These are phyloP conservation scores for Ataeniobius toweri DNA, from an alignment of 2,797 vertebrate species.

Conservation along the genomic window DNA sequence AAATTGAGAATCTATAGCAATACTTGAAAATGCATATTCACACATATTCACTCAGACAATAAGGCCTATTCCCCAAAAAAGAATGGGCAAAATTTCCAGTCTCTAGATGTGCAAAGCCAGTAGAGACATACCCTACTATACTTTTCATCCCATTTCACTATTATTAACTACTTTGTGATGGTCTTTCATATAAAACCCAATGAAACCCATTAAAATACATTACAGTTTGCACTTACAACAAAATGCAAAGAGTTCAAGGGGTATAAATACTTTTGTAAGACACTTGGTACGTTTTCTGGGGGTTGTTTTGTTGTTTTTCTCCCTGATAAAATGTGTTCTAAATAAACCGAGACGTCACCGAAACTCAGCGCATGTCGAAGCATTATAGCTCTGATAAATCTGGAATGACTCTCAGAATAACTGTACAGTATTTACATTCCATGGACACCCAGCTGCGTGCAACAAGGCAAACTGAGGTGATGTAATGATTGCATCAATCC, in stretches of 20 bases:
- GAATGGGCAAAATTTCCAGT: background rate
- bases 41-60: too few relatives aligned
- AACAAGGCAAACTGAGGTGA: slow-evolving; percentile 62
- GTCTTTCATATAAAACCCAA: too few relatives aligned
- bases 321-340: background rate
- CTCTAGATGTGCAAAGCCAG: background rate
- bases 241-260: background rate
- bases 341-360: background rate
- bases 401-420: slow-evolving; percentile 27
- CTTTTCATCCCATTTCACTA: background rate
- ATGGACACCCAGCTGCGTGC: slow-evolving; percentile 36
- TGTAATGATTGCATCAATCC: slow-evolving; percentile 70
- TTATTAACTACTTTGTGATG: background rate
- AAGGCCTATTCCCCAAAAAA: background rate
- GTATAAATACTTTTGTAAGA: background rate
- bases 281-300: background rate
- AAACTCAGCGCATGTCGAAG: background rate
- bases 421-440: slow-evolving; percentile 48
- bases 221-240: background rate
- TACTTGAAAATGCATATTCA: background rate
- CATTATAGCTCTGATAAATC: slow-evolving; percentile 13
- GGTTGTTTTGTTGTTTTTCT: background rate
- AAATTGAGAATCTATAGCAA: background rate
- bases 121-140: background rate
- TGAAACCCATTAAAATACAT: background rate